phyloP scores from a whole-genome alignment of 2,113 vertebrate genomes.

The Oreochromis niloticus region DNA sequence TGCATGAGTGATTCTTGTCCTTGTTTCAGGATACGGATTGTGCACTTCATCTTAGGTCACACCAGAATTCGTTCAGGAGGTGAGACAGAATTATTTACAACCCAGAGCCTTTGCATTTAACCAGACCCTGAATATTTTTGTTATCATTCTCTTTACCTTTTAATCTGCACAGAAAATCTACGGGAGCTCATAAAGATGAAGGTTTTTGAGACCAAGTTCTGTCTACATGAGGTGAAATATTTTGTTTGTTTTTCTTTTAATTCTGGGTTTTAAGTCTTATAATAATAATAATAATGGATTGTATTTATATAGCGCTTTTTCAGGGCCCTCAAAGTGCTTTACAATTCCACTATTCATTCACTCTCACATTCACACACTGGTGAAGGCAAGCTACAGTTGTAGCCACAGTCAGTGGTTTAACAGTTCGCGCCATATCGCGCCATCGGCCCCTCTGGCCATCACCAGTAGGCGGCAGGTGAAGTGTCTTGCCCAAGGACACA shows the following conservation, averaged over 20 bases:
- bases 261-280: not conserved
- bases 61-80: constrained; percentile 63
- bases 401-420: no score
- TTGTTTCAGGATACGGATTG: constrained; percentile 83
- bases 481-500: no score
- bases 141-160: not conserved
- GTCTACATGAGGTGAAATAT: constrained; percentile 82
- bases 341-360: no score
- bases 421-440: no score
- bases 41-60: constrained; percentile 80
- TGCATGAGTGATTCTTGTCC: not conserved
- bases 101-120: not conserved
- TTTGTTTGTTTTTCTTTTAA: not conserved
- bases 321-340: no score
- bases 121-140: not conserved
- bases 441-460: no score
- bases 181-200: constrained; percentile 70
- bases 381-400: no score
- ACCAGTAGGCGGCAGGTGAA: no score
- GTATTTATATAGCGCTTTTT: no score
- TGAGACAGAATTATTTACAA: not conserved
- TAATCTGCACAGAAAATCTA: constrained; percentile 67
- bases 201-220: constrained; percentile 82
- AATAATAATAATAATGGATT: no score
- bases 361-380: no score